phyloP scores from a whole-genome alignment of 2,888 invertebrate genomes.

The Copidosoma aretas region DNA sequence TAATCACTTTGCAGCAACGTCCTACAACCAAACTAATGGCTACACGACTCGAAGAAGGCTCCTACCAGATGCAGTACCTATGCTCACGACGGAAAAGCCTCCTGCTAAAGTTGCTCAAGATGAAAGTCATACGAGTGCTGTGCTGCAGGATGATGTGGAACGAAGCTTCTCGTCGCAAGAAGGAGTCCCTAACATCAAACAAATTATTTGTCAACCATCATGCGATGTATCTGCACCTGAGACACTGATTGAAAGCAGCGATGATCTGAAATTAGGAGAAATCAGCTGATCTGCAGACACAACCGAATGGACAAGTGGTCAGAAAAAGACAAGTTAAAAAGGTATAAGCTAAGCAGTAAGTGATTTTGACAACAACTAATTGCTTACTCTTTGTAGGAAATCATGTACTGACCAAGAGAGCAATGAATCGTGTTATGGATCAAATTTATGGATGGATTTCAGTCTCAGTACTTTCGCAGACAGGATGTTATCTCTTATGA shows the following conservation, averaged over 20 bases:
- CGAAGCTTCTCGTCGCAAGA: not conserved
- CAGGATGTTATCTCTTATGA: not conserved
- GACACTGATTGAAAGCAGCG: not conserved
- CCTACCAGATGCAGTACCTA: conserved; percentile 16
- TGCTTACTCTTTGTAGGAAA: not conserved
- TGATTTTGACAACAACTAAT: not conserved
- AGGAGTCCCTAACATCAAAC: no score
- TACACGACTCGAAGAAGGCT: conserved; percentile 12
- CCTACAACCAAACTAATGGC: conserved; percentile 20
- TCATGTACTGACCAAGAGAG: not conserved
- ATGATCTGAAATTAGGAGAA: not conserved
- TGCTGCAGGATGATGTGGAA: not conserved
- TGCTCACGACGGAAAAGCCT: not conserved
- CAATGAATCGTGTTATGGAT: not conserved
- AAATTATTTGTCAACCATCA: no score
- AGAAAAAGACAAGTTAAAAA: not conserved
- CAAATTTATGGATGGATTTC: not conserved
- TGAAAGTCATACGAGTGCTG: not conserved
- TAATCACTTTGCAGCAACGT: conserved; percentile 10
- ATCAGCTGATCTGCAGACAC: not conserved
- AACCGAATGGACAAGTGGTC: not conserved
- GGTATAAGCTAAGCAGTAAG: not conserved
- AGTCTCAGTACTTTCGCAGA: not conserved
- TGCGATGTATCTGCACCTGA: not conserved
- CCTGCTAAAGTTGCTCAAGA: not conserved